Evolutionary conservation across 2,888 invertebrate genomes (phyloP).

Genomic region (Orthosia incerta): DNA sequence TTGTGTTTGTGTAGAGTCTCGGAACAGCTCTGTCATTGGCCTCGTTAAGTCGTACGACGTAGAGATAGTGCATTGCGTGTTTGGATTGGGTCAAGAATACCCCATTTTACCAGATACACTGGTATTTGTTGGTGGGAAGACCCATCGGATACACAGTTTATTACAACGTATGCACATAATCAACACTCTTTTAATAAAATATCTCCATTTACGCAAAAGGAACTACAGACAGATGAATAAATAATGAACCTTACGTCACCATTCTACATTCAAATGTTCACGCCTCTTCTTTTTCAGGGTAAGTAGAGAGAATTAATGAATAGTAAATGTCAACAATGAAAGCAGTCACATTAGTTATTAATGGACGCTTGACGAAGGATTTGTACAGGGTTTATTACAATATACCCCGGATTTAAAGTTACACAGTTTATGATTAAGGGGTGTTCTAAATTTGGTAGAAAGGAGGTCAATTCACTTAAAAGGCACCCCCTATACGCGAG

Average conservation of each 20-base stretch:
- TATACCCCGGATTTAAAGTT: background rate
- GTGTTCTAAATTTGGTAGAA: background rate
- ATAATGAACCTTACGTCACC: background rate
- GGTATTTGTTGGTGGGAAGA: background rate
- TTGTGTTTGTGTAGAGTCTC: too few species aligned
- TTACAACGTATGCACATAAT: background rate
- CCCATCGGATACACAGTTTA: background rate
- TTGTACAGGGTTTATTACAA: background rate
- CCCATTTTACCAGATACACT: too few species aligned
- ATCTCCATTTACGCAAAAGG: background rate
- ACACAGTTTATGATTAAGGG: background rate
- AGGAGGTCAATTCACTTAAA: background rate
- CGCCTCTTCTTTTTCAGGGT: background rate
- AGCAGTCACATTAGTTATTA: conserved; percentile 25
- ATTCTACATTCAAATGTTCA: background rate
- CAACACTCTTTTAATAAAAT: background rate
- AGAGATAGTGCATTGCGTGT: too few species aligned
- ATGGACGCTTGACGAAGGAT: conserved; percentile 4
- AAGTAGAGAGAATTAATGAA: conserved; percentile 34
- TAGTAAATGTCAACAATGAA: conserved; percentile 17
- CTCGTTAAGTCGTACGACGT: too few species aligned
- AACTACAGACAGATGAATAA: conserved; percentile 5
- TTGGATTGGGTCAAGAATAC: too few species aligned
- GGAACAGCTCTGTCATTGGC: too few species aligned
- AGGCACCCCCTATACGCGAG: too few species aligned